Conservation (phyloP, 2,797 vertebrate species). For the Trachops cirrhosus region DNA sequence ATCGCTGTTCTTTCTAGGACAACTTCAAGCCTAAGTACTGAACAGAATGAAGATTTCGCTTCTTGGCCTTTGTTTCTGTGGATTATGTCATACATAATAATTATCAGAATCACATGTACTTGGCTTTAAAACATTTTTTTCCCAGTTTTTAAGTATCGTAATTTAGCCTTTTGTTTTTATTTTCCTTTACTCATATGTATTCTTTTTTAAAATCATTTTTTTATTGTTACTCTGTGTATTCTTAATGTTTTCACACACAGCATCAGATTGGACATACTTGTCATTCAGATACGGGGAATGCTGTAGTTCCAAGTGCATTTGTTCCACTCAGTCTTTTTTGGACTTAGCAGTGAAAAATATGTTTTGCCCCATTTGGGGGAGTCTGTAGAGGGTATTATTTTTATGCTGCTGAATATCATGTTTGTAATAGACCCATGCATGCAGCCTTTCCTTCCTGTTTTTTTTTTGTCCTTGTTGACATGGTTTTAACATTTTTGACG, state of each 20-base stretch:
- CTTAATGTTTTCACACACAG: slow-evolving; percentile 60
- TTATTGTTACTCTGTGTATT: not conserved
- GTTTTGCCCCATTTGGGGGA: slow-evolving; percentile 25
- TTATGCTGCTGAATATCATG: slow-evolving; percentile 71
- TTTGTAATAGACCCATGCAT: slow-evolving; percentile 60
- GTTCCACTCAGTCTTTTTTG: not conserved
- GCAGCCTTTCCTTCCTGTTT: slow-evolving; percentile 33
- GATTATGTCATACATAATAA: slow-evolving; percentile 63
- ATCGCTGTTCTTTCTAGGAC: slow-evolving; percentile 74
- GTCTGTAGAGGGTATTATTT: not conserved
- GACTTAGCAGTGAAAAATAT: slow-evolving; percentile 30
- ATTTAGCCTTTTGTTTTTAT: not conserved
- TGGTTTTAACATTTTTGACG: slow-evolving; percentile 65
- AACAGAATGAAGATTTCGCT: slow-evolving; percentile 60
- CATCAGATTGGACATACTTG: slow-evolving; percentile 58
- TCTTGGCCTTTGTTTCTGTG: slow-evolving; percentile 60
- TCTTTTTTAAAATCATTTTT: not conserved
- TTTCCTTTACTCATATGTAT: slow-evolving; percentile 48
- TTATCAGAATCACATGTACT: slow-evolving; percentile 75
- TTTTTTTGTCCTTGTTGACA: slow-evolving; percentile 34
- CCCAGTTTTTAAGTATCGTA: slow-evolving; percentile 57
- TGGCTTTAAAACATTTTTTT: slow-evolving; percentile 74
- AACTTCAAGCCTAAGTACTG: slow-evolving; percentile 66
- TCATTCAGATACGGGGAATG: slow-evolving; percentile 56
- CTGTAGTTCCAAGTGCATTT: slow-evolving; percentile 47